Percentiles rank a stretch among this genome's conserved stretches.
phyloP scores from a whole-genome alignment of 2,113 vertebrate genomes.

The Semicossyphus pulcher region DNA sequence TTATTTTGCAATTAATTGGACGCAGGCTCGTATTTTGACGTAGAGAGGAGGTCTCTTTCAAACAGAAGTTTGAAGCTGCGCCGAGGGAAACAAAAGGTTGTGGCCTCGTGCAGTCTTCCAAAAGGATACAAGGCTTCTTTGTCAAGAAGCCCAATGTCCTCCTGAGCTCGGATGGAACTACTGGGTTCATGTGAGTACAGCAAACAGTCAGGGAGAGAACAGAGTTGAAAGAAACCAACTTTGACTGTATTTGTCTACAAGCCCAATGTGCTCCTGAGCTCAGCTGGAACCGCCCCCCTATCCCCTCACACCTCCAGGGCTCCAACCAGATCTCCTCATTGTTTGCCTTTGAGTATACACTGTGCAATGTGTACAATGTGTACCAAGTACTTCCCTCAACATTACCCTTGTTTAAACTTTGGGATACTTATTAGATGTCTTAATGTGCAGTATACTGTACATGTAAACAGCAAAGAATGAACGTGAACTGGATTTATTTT shows the following conservation, averaged over 20 bases:
- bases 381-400: not conserved
- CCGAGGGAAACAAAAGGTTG: slow-evolving; percentile 64
- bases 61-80: slow-evolving; percentile 43
- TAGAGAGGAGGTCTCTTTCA: slow-evolving; percentile 52
- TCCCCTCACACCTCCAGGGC: slow-evolving; percentile 43
- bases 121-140: slow-evolving; percentile 73
- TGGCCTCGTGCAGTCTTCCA: slow-evolving; percentile 52
- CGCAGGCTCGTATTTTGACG: slow-evolving; percentile 52
- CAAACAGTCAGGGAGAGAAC: slow-evolving; percentile 24
- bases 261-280: slow-evolving; percentile 55
- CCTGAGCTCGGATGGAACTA: slow-evolving; percentile 45
- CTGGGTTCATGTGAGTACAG: slow-evolving; percentile 59
- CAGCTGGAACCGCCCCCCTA: slow-evolving; percentile 9
- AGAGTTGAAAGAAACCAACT: slow-evolving; percentile 4
- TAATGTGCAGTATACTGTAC: not conserved
- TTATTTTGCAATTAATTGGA: slow-evolving; percentile 64
- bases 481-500: not conserved
- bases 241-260: slow-evolving; percentile 62
- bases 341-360: not conserved
- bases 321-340: not conserved
- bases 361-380: not conserved
- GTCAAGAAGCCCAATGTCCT: slow-evolving; percentile 66
- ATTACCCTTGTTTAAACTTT: not conserved
- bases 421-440: not conserved
- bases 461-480: not conserved